Percentiles rank a stretch among this genome's conserved stretches.
These are phyloP conservation scores for Epizoanthus fatuus DNA, from an alignment of 92 coral and sea anemone species.

Conservation along the genomic window DNA sequence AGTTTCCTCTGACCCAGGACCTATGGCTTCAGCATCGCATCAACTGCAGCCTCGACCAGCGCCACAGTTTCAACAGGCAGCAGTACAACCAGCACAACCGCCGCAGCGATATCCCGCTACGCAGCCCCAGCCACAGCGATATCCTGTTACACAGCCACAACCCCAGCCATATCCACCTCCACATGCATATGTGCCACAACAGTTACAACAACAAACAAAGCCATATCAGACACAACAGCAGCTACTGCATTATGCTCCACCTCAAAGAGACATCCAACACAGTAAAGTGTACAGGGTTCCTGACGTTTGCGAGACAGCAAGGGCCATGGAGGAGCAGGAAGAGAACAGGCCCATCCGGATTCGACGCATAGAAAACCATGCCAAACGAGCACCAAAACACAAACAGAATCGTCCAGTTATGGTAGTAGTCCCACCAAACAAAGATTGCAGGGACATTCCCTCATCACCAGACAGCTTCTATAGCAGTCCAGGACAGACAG, in stretches of 20 bases:
- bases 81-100: constrained; percentile 64
- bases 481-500: constrained; percentile 54
- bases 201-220: constrained; percentile 10
- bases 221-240: constrained; percentile 14
- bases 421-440: constrained; percentile 35
- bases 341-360: background rate
- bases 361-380: constrained; percentile 7
- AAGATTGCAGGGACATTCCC: constrained; percentile 44
- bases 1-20: constrained; percentile 39
- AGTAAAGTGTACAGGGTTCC: constrained; percentile 95
- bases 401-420: constrained; percentile 12
- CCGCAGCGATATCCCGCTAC: constrained; percentile 22
- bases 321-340: constrained; percentile 10
- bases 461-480: constrained; percentile 68
- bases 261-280: constrained; percentile 71
- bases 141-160: background rate
- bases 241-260: constrained; percentile 69
- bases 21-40: constrained; percentile 2
- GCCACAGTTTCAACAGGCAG: constrained; percentile 63
- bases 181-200: constrained; percentile 5
- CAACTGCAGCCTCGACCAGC: constrained; percentile 29
- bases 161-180: constrained; percentile 2
- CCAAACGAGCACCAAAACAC: background rate
- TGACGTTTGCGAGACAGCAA: constrained; percentile 33
- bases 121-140: constrained; percentile 24